Conservation (phyloP, 2,888 invertebrate genomes). For the Molanna angustata region DNA sequence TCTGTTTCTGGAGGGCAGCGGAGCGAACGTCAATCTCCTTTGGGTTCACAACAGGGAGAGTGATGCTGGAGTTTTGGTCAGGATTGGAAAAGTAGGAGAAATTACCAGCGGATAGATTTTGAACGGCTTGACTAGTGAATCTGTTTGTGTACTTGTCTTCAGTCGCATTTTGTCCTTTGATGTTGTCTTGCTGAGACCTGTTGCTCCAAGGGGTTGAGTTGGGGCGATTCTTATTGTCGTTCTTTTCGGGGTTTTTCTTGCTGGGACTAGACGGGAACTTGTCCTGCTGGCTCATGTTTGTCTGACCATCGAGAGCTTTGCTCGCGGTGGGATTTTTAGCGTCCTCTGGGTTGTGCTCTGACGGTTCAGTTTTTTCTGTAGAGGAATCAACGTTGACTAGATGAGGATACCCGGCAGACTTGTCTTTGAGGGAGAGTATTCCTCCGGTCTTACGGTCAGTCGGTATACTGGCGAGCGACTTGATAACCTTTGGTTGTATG, state of each 20-base stretch:
- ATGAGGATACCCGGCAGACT: constrained; percentile 53
- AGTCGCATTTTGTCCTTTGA: not conserved
- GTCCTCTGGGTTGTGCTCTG: too few species aligned
- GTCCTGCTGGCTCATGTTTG: constrained; percentile 3
- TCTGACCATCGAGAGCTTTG: not conserved
- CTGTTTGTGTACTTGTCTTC: constrained; percentile 4
- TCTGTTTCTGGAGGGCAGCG: constrained; percentile 51
- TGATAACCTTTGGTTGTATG: constrained; percentile 41
- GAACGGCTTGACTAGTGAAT: constrained; percentile 8
- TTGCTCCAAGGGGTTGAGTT: constrained; percentile 16
- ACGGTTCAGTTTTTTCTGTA: too few species aligned
- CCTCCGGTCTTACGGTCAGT: constrained; percentile 52
- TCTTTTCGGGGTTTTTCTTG: constrained; percentile 2
- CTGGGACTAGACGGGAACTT: constrained; percentile 11
- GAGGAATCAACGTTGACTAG: constrained; percentile 45
- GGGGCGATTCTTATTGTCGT: not conserved
- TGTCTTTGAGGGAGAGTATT: constrained; percentile 54
- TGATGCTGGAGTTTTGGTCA: constrained; percentile 43
- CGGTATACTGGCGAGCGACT: constrained; percentile 48
- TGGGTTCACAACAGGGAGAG: constrained; percentile 51
- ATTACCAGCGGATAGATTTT: too few species aligned
- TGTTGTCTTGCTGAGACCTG: not conserved
- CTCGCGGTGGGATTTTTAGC: constrained; percentile 37
- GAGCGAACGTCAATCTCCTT: constrained; percentile 54
- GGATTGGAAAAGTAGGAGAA: constrained; percentile 30